Percentiles rank a stretch among this genome's conserved stretches.
phyloP scores from a whole-genome alignment of 2,888 invertebrate species.

The Prostheceraeus crozeri region DNA sequence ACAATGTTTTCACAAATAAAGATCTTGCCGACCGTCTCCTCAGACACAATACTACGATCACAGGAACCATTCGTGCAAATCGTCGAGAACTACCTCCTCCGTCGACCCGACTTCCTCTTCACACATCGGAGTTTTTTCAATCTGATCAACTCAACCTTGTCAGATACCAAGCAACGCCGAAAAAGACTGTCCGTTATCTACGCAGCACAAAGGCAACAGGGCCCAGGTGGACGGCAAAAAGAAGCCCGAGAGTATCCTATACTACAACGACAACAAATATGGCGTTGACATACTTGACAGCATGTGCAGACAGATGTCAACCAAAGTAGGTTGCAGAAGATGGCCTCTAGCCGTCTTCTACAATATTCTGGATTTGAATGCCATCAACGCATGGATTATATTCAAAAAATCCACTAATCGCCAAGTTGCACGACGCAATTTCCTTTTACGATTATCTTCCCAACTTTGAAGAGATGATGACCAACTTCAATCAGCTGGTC shows the following conservation, averaged over 20 bases:
- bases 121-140: background rate
- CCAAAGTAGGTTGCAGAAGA: conserved; percentile 10
- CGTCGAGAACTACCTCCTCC: conserved; percentile 2
- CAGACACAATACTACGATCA: background rate
- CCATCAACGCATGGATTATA: background rate
- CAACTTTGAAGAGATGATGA: background rate
- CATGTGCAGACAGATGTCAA: conserved; percentile 15
- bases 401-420: conserved; percentile 8
- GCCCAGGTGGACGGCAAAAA: background rate
- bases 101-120: background rate
- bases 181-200: no score
- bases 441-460: conserved; percentile 2
- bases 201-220: no score
- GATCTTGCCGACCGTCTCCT: background rate
- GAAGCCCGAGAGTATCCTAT: conserved; percentile 19
- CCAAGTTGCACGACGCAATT: background rate
- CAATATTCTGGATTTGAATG: conserved; percentile 7
- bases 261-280: conserved; percentile 9
- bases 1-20: conserved; percentile 10
- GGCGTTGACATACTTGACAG: background rate
- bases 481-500: no score
- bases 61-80: background rate
- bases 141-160: background rate
- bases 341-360: conserved; percentile 17
- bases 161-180: conserved; percentile 6